Evolutionary conservation across 2,888 invertebrate genomes (phyloP), one percentile per base, ranked within the genome.

Genomic region (Pycnomerus fuliginosus): DNA sequence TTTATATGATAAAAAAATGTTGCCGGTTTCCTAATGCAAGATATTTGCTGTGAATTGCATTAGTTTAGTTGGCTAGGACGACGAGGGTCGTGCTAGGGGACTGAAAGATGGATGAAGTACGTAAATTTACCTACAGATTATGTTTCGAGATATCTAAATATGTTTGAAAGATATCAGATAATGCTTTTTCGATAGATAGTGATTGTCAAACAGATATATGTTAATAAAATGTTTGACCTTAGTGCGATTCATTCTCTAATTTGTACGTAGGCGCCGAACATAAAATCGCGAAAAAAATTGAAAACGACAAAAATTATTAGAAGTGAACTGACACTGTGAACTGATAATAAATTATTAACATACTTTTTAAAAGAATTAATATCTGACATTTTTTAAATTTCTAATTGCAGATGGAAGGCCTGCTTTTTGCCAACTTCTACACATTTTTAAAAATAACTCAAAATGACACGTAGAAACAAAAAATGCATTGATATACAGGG

Each of bases 61-160:
- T 42, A 43, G 43, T 43, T 37, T 25, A 39, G 40, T 20, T 20
- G 20, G 8, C 8, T 20, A 20, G 20, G 20, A 20, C 8, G 8
- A 34, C 37, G 20, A 32, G 14, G 16, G 16, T 30, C 4, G 23
- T 2, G 23, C n/a, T 23, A 10, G 11, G 23, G 48, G 44, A 36
- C 44, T 54, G 8, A 4, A 25, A 8, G 8, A 4, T 20, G 4
- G 8, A 12, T 25, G 25, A 25, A 25, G 5, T 10, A 25, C 8
- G 3, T 22, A 30, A 30, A 30, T 12, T 30, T 10, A 5, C 14
- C 3, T 3, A 16, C 2, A 22, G n/a, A 5, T 36, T 58, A 51
- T 52, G 50, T 58, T 57, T 55, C 27, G 49, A 58, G 64, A 65
- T 65, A 64, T 65, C 64, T 50, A 64, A 62, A 65, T 65, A 65